These are phyloP conservation scores for Brachypalpus laphriformis DNA, from an alignment of 2,888 invertebrate species.

Conservation along the genomic window DNA sequence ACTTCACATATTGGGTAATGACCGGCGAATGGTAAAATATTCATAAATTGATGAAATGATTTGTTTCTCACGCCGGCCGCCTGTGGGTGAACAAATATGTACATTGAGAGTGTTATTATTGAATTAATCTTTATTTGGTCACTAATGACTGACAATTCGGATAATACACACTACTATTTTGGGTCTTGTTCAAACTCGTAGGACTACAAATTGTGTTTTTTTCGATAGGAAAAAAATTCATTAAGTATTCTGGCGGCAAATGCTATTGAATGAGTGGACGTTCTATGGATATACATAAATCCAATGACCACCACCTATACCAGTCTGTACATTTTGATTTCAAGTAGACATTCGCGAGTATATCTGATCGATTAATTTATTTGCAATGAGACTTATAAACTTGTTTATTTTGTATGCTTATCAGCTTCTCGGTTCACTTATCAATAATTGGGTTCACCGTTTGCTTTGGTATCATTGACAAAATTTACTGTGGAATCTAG, in stretches of 20 bases:
- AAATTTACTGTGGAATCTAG: no score
- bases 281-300: neutral
- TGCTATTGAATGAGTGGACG: neutral
- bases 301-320: neutral
- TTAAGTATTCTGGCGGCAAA: constrained; percentile 17
- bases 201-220: neutral
- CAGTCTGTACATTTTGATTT: neutral
- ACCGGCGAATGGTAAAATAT: neutral
- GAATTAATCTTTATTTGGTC: constrained; percentile 4
- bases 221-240: neutral
- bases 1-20: constrained; percentile 3
- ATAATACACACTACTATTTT: no score
- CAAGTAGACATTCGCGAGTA: neutral
- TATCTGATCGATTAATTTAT: neutral
- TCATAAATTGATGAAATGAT: constrained; percentile 13
- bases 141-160: no score
- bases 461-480: no score
- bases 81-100: no score
- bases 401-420: neutral
- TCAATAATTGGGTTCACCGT: neutral
- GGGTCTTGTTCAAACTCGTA: no score
- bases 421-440: no score
- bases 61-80: constrained; percentile 18
- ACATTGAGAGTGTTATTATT: neutral
- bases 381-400: neutral